Base-by-base conservation (phyloP, 2,113 vertebrate genomes). In the Pedionomus torquatus region DNA sequence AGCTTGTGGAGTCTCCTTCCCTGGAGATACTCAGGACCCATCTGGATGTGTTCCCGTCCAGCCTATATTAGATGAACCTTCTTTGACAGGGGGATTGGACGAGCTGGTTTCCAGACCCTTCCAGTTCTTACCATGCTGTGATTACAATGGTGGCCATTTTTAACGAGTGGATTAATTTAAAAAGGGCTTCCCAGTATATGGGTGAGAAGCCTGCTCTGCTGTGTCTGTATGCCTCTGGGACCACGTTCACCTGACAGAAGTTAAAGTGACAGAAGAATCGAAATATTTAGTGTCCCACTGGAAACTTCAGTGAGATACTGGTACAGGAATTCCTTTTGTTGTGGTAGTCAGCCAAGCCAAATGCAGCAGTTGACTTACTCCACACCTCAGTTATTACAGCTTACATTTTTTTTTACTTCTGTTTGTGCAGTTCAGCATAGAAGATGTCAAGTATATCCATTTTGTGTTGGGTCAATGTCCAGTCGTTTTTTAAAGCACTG, bases 231-330 rank as follows among this genome's bases (percentile, higher is more conserved):
- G 23, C 17, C 2, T 1, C 9, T 35, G 31, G 11, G 35, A n/a
- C 10, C 13, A 1, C 0, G 0, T 25, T 58, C 30, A 30, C 35
- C 25, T 0, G 1, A 3, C 14, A 19, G 14, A 1, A 2, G 5
- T 12, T 44, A 0, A 0, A 7, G 11, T 3, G 3, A 13, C 4
- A 11, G 30, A 76, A 20, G 17, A 43, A 30, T 20, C 0, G 0
- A 23, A 35, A 69, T 43, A 18, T 46, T 1, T 1, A 5, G 2
- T 55, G 39, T 44, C 20, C 30, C 7, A 13, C 6, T 35, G 39
- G 31, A 43, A 63, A 28, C 31, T 26, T 6, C 0, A 10, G 18
- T 14, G 44, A 68, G 49, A 15, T n/a, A 8, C 2, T 23, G 1
- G 5, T 25, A 11, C 0, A 2, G 51, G 31, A 58, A 15, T 8